Evolutionary conservation across 2,113 vertebrate species (phyloP).

Genomic region (Zingel zingel): DNA sequence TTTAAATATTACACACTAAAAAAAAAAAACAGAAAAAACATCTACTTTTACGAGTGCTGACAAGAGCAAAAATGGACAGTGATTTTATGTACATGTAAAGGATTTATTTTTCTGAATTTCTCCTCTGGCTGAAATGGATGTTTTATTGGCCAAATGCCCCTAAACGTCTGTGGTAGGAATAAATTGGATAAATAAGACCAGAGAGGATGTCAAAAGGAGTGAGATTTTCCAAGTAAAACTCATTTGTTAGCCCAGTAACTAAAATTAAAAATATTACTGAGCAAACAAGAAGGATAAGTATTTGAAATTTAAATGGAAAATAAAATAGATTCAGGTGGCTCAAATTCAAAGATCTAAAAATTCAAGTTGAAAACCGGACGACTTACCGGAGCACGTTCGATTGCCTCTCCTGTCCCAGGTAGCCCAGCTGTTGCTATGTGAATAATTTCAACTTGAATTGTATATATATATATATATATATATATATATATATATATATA

Average conservation of each 20-base stretch:
- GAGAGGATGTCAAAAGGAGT: background rate
- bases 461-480: too few relatives aligned
- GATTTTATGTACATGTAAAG: conserved; percentile 61
- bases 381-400: too few relatives aligned
- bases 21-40: conserved; percentile 9
- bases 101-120: conserved; percentile 3
- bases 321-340: too few relatives aligned
- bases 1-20: conserved; percentile 53
- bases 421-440: too few relatives aligned
- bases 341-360: too few relatives aligned
- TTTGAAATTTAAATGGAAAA: too few relatives aligned
- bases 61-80: conserved; percentile 36
- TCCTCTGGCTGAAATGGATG: conserved; percentile 29
- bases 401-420: too few relatives aligned
- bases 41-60: conserved; percentile 49
- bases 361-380: too few relatives aligned
- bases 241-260: conserved; percentile 14
- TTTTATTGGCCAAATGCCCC: conserved; percentile 16
- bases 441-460: too few relatives aligned
- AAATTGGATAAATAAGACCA: background rate
- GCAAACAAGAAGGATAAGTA: too few relatives aligned
- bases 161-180: background rate
- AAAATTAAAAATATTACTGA: background rate
- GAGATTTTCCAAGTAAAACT: conserved; percentile 9
- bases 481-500: too few relatives aligned